Evolutionary conservation across 2,888 invertebrate genomes (phyloP), one percentile per base, ranked within the genome.

Genomic region (Ypsolopha sequella): DNA sequence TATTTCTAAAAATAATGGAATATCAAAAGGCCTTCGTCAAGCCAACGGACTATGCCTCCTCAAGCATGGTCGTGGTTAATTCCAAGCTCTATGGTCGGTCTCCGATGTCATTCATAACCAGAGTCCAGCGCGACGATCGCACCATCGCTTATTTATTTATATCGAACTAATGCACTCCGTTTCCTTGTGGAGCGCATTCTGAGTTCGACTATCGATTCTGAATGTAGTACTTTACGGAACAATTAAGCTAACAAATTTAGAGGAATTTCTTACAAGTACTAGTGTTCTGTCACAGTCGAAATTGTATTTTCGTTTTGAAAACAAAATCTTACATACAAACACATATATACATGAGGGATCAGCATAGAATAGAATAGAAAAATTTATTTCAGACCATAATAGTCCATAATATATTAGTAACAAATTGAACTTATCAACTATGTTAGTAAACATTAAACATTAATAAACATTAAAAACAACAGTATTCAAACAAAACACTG

Each of bases 41-140:
- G n/a, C n/a, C n/a, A n/a, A n/a, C n/a, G n/a, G n/a, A n/a, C n/a
- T 7, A 43, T 43, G 24, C 24, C 24, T 24, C 4, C 4, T 24
- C 24, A 24, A 43, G 43, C 13, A 24, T 1, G 13, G 43, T 14
- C 6, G 6, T 11, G 24, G 24, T 4, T 4, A 4, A 24, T 46
- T 46, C 46, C 11, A 7, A 34, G 34, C 35, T 46, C 46, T 11
- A 7, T 33, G 35, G 48, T 38, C 48, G 47, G 33, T 9, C 55
- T 55, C 54, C 54, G 54, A 58, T 55, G 62, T 62, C 64, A 64
- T 60, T 64, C 63, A 64, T 63, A 65, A 60, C 61, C 13, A 9
- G 44, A n/a, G 50, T 13, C 48, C 39, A 9, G 24, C 24, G 24
- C 24, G 24, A 9, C 36, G 35, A 33, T 11, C 43, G 41, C 11